Base-by-base conservation (phyloP, 2,797 vertebrate genomes). In the Selene dorsalis region DNA sequence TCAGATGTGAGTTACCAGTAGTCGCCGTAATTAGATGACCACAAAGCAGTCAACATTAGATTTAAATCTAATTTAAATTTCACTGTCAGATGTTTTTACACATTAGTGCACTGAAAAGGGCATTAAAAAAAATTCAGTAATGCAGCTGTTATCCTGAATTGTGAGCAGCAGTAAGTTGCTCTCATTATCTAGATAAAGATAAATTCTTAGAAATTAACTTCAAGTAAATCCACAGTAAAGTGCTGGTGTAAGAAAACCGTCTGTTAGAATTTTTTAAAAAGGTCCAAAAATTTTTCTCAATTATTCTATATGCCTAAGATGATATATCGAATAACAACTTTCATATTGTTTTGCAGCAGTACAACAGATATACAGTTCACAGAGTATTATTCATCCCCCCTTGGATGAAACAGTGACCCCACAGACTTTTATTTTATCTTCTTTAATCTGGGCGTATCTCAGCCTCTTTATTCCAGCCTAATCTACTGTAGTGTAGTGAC, bases 401-500 rank as follows among this genome's bases (percentile, higher is more conserved):
- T 18, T 20, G 2, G 2, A 48, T 48, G 17, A 18, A 16, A 2
- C 18, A 26, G 4, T 48, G 55, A 55, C 58, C 32, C 18, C 10
- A 5, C 24, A n/a, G 39, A 32, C 13, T 48, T 75, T 58, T 53
- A 20, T 87, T 80, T 61, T 70, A 22, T 50, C 3, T 78, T 65
- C 22, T 77, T 72, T 20, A 45, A 41, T 77, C 70, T 69, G 18
- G 20, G 56, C 30, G 26, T 20, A 56, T 66, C 35, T 75, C 68
- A 63, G 28, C 61, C 63, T 79, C 76, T 75, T 75, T 24, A 12
- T 55, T 73, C 28, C 26, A 57, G 50, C 38, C 52, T 69, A 22
- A 65, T 65, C 32, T 85, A 16, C 63, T 70, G 47, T 75, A 69
- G 66, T 75, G 50, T 76, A 64, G 80, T 43, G 69, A 81, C 84